These are phyloP conservation scores for Ianthella basta DNA, from an alignment of 37 sponge, comb jelly and placozoan genomes.

Conservation along the genomic window DNA sequence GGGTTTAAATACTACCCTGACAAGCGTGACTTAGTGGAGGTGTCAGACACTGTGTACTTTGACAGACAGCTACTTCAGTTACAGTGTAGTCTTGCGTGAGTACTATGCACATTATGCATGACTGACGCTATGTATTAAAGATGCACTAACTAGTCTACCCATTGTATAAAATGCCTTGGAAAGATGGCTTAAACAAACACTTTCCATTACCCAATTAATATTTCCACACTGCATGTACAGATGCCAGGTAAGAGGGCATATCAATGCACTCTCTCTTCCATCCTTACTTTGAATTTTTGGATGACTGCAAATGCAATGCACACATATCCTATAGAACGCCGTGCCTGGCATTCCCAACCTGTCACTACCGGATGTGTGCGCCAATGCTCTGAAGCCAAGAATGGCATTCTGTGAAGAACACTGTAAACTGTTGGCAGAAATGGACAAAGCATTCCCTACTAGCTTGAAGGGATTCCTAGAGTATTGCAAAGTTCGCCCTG, in stretches of 20 bases:
- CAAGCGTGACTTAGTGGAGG: no score
- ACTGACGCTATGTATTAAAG: no score
- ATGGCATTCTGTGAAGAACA: constrained; percentile 54
- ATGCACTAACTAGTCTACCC: no score
- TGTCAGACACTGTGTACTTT: no score
- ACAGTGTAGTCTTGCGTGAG: no score
- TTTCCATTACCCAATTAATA: not conserved
- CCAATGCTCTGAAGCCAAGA: constrained; percentile 27
- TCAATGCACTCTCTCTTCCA: no score
- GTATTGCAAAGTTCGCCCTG: constrained; percentile 26
- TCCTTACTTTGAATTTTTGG: no score
- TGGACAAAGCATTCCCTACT: constrained; percentile 25
- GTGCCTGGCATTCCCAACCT: constrained; percentile 43
- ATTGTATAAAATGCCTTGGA: no score
- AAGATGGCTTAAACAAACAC: no score
- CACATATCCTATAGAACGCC: constrained; percentile 31
- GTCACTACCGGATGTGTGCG: constrained; percentile 46
- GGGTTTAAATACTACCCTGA: not conserved
- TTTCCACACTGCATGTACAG: constrained; percentile 63
- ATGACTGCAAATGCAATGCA: no score
- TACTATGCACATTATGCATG: no score
- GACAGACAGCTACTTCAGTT: no score
- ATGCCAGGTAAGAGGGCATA: constrained; percentile 36
- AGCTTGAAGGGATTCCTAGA: constrained; percentile 37
- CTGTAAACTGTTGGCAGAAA: constrained; percentile 24